Base-by-base conservation (phyloP, 2,113 vertebrate species). In the Pachyramphus minor region DNA sequence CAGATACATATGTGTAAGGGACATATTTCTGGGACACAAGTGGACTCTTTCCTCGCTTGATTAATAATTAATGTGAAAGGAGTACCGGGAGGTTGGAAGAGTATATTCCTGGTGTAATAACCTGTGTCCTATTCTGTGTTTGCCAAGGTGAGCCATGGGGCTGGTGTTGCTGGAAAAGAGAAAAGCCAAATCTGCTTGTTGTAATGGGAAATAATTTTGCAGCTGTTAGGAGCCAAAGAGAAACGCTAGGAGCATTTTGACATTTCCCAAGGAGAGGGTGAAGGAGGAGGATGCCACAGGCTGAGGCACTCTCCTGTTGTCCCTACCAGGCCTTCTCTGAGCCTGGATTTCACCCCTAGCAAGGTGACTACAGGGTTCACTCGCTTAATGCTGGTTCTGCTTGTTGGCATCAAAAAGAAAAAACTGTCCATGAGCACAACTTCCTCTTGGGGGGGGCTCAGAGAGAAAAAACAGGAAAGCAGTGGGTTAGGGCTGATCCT, bases 171-270 rank as follows among this genome's bases (percentile, higher is more conserved):
- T 55, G 31, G 41, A 14, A 72, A 84, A 85, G 50, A 50, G 23
- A 37, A 24, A 44, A 63, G 73, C 33, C 2, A 1, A 78, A 67
- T 31, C 44, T 66, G 35, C 45, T 87, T 28, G 23, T 45, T 87
- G 79, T 59, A 87, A 62, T 63, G 50, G 72, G 68, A 91, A 80
- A 86, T 50, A 59, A 71, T 86, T 86, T 84, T 67, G 45, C 22
- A 11, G 60, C 75, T 49, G 68, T 49, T 28, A 60, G 60, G 35
- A 90, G 39, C 53, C 64, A 60, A 76, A 87, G 50, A 88, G 62
- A 91, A 93, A 84, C 41, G 6, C 24, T 31, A 55, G 87, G 30
- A 94, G 49, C 45, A 24, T 88, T 92, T 55, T 0, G 0, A 35
- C 18, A 31, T 73, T 90, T 89, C 64, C 58, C 19, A 49, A 59